phyloP scores from a whole-genome alignment of 2,113 vertebrate genomes.

The Sylvicapra grimmia region DNA sequence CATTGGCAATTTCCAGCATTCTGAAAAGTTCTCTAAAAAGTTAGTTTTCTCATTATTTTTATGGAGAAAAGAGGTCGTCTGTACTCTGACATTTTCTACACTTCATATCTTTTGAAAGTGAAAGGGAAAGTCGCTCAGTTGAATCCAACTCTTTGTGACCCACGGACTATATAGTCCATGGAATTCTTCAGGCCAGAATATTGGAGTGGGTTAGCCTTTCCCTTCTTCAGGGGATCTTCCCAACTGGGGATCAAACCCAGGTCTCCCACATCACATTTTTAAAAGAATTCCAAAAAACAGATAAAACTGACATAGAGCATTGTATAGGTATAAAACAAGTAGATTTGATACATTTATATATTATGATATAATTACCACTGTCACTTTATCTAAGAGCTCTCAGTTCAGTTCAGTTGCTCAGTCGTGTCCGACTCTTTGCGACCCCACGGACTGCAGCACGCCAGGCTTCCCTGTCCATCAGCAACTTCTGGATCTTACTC shows the following conservation, averaged over 20 bases:
- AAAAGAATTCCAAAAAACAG: not conserved
- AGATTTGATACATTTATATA: too few relatives aligned
- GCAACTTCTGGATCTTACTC: not conserved
- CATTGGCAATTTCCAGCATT: not conserved
- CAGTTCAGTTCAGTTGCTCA: not conserved
- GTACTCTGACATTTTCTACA: not conserved
- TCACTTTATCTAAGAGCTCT: too few relatives aligned
- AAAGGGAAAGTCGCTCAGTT: not conserved
- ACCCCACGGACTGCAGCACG: not conserved
- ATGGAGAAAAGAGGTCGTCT: not conserved
- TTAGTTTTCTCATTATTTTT: not conserved
- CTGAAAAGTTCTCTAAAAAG: not conserved
- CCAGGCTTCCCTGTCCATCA: not conserved
- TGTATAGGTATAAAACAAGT: not conserved
- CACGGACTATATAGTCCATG: not conserved
- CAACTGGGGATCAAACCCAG: fast-evolving
- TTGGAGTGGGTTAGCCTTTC: not conserved
- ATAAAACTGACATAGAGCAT: not conserved
- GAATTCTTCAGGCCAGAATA: not conserved
- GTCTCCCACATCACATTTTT: not conserved
- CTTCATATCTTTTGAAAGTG: not conserved
- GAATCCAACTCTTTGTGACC: not conserved
- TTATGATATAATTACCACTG: too few relatives aligned
- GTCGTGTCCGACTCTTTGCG: fast-evolving
- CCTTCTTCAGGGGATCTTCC: too few relatives aligned